Percentiles rank a stretch among this genome's conserved stretches.
These are phyloP conservation scores for Macropus fuliginosus DNA, from an alignment of 2,797 vertebrate species.

Conservation along the genomic window DNA sequence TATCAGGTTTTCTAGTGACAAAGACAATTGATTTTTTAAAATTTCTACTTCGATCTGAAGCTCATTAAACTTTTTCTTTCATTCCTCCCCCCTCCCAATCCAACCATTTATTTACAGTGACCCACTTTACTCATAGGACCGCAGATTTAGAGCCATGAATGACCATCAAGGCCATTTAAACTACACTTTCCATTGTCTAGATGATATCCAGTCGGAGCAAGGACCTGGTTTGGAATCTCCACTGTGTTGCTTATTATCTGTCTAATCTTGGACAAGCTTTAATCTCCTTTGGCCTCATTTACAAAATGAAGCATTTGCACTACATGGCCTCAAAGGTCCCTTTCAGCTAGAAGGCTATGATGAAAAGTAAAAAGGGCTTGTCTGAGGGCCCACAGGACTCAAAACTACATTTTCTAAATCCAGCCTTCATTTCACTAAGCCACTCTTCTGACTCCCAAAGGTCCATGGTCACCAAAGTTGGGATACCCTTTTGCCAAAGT, in stretches of 20 bases:
- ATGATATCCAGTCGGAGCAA: neutral
- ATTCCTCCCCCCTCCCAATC: conserved; percentile 4
- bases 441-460: neutral
- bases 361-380: neutral
- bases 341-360: neutral
- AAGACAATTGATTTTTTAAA: conserved; percentile 46
- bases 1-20: conserved; percentile 16
- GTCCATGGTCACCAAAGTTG: neutral
- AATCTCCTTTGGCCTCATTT: neutral
- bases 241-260: neutral
- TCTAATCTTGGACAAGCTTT: neutral
- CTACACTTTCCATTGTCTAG: neutral
- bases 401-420: neutral
- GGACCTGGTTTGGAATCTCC: neutral
- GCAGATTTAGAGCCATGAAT: neutral
- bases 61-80: conserved; percentile 32
- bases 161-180: neutral
- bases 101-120: neutral
- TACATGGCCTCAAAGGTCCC: neutral
- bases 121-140: neutral
- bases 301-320: neutral
- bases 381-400: neutral
- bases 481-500: neutral
- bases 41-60: conserved; percentile 53
- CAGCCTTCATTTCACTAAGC: neutral